These are phyloP conservation scores for Phoebastria nigripes DNA, from an alignment of 2,797 vertebrate genomes.

Conservation along the genomic window DNA sequence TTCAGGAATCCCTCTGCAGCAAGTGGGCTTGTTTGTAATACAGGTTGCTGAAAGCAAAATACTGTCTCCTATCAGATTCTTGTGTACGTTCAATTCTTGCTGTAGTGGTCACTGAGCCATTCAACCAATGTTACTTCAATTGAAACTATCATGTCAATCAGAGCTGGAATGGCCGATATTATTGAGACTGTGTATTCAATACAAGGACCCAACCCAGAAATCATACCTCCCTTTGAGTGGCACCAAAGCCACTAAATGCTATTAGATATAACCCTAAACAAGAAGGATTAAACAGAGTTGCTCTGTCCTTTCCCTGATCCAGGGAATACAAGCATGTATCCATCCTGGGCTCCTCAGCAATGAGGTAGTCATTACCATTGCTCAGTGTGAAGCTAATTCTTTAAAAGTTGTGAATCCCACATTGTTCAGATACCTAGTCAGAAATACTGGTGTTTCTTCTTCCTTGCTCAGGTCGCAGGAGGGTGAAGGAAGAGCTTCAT, in stretches of 20 bases:
- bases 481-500: neutral
- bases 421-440: neutral
- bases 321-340: neutral
- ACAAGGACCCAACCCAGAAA: neutral
- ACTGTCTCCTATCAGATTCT: neutral
- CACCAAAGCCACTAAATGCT: neutral
- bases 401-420: neutral
- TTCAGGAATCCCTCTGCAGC: conserved; percentile 22
- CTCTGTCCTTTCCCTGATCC: neutral
- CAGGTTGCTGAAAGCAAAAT: conserved; percentile 13
- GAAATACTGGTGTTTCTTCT: neutral
- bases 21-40: neutral
- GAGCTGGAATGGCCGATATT: neutral
- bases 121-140: neutral
- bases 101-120: neutral
- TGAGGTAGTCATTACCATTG: neutral
- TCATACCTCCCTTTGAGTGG: neutral
- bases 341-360: neutral
- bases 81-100: neutral
- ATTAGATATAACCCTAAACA: neutral
- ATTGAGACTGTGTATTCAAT: neutral
- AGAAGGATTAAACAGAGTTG: neutral
- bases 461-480: neutral
- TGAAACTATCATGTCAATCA: neutral
- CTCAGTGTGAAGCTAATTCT: neutral